These are phyloP conservation scores for Lophura nycthemera DNA, from an alignment of 2,113 vertebrate species.

Conservation along the genomic window DNA sequence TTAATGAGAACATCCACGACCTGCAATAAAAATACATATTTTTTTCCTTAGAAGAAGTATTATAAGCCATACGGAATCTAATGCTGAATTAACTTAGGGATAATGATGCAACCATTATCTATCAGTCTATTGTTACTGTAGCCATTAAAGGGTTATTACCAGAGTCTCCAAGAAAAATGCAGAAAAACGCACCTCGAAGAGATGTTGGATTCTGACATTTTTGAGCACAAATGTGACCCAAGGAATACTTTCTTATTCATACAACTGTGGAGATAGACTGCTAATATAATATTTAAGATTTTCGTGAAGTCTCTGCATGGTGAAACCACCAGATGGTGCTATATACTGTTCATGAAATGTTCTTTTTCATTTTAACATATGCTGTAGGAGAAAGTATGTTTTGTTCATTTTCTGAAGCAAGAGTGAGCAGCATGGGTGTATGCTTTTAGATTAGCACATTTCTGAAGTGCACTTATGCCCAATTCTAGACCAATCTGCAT, in stretches of 20 bases:
- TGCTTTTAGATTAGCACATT: background rate
- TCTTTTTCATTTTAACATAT: background rate
- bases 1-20: conserved; percentile 83
- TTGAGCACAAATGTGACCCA: background rate
- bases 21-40: conserved; percentile 71
- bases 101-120: background rate
- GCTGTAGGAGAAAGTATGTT: background rate
- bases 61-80: background rate
- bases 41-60: background rate
- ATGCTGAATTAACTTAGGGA: background rate
- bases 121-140: background rate
- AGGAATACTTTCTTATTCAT: background rate
- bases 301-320: background rate
- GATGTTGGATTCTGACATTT: background rate
- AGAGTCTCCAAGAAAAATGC: background rate
- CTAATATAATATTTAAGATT: background rate
- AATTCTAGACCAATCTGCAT: background rate
- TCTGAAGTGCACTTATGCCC: background rate
- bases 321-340: conserved; percentile 1
- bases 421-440: background rate
- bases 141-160: background rate
- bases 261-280: background rate
- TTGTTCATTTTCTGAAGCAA: background rate
- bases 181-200: background rate
- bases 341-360: background rate